phyloP scores from a whole-genome alignment of 2,797 vertebrate genomes.

The Varecia variegata region DNA sequence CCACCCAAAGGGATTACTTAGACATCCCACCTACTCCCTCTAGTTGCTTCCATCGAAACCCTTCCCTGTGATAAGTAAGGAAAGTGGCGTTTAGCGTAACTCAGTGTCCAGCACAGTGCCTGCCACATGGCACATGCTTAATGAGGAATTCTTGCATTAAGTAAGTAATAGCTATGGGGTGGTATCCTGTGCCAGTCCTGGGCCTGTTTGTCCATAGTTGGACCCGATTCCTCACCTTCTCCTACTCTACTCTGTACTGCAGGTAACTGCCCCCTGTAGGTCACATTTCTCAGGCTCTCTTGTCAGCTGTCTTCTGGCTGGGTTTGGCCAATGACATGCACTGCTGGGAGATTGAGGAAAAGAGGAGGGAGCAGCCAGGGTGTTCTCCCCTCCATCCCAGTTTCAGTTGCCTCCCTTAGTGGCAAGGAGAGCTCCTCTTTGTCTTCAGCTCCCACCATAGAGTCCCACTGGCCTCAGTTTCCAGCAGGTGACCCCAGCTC shows the following conservation, averaged over 20 bases:
- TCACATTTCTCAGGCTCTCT: background rate
- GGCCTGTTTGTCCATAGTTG: background rate
- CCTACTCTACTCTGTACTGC: background rate
- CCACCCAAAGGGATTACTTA: background rate
- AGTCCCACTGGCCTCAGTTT: background rate
- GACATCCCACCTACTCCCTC: background rate
- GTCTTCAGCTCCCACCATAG: background rate
- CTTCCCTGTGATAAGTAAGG: background rate
- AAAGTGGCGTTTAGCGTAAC: background rate
- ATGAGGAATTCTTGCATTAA: background rate
- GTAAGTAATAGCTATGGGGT: background rate
- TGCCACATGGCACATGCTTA: background rate
- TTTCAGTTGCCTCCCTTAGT: background rate
- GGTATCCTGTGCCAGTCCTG: background rate
- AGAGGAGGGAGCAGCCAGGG: background rate
- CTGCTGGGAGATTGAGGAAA: fast-evolving
- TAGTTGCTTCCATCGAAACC: background rate
- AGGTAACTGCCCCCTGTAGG: background rate
- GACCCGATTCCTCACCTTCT: background rate
- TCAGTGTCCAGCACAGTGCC: background rate
- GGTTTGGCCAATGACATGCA: background rate
- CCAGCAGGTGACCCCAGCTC: background rate
- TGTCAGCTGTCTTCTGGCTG: background rate
- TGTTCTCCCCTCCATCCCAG: background rate
- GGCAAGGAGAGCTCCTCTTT: background rate